Evolutionary conservation across 2,888 invertebrate genomes (phyloP), one percentile per base, ranked within the genome.

Genomic region (Ceraclea dissimilis): DNA sequence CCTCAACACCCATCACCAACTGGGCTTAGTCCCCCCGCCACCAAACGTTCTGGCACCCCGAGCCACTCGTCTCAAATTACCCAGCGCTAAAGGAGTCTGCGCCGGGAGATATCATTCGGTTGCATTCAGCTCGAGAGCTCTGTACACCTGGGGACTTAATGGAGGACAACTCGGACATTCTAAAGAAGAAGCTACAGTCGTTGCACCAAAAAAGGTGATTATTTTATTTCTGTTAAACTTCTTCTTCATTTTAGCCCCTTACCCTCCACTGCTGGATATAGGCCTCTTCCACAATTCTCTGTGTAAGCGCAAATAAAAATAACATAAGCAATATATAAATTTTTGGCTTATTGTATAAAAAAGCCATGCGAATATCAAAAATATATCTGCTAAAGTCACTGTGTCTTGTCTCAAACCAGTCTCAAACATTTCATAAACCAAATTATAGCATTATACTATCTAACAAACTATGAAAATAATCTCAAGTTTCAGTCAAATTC

Each of bases 111-210:
- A 79, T 59, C 90, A 93, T 70, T 85, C 87, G 0, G 82, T 88
- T 1, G 82, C 81, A 13, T 80, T 86, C 81, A 80, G 82, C 68
- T 58, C 70, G 0, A 69, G 76, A 22, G 77, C 76, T 1, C 70
- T 91, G 1, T 90, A 83, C 69, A 85, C 88, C 0, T 93, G 89
- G 85, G 93, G 93, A 1, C 74, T 82, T 2, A 90, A 93, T 73
- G 79, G 83, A 52, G 93, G 93, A 0, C 93, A 93, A 67, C 72
- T 93, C 64, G 91, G 90, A 1, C 86, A 86, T 62, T 73, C 73
- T 61, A 76, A 72, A 67, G 71, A 71, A 16, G 77, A 78, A 13
- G 74, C 71, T 61, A 59, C 71, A 2, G 69, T 82, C 1, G 60
- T 72, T 1, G 63, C 68, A 0, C 82, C 82, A 1, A 81, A 76